Conservation (phyloP, 2,113 vertebrate species). For the Pyxicephalus adspersus region DNA sequence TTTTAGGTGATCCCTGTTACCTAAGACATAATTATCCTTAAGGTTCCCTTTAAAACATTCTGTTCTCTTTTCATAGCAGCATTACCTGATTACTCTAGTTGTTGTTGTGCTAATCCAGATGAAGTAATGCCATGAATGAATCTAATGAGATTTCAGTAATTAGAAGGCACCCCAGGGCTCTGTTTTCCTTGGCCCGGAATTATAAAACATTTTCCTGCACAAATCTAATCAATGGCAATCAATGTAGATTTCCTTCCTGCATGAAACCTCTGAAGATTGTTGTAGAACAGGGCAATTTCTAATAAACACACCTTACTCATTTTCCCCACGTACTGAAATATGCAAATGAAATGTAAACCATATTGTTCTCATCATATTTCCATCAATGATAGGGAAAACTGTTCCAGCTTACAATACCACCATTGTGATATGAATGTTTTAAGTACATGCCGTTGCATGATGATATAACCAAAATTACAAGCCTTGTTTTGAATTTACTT, state of each 20-base stretch:
- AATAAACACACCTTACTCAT: not conserved
- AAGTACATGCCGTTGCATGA: too few species aligned
- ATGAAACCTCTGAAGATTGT: slow-evolving; percentile 21
- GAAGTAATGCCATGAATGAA: slow-evolving; percentile 17
- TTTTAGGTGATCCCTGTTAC: too few species aligned
- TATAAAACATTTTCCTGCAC: slow-evolving; percentile 2
- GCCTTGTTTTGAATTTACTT: too few species aligned
- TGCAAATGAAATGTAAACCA: not conserved
- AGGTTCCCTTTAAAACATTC: not conserved
- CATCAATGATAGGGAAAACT: not conserved
- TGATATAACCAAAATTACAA: too few species aligned
- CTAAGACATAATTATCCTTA: too few species aligned
- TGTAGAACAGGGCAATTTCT: not conserved
- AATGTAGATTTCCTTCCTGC: slow-evolving; percentile 13
- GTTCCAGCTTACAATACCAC: too few species aligned
- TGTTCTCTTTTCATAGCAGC: slow-evolving; percentile 6
- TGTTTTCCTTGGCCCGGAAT: slow-evolving; percentile 14
- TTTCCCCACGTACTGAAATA: not conserved
- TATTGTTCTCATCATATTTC: not conserved
- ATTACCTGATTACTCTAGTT: slow-evolving; percentile 20
- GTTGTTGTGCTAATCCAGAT: slow-evolving; percentile 32
- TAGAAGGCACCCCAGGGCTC: slow-evolving; percentile 1
- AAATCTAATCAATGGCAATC: slow-evolving; percentile 32
- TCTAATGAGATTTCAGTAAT: slow-evolving; percentile 34
- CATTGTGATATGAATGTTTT: too few species aligned